Evolutionary conservation across 2,797 vertebrate genomes (phyloP).

Genomic region (Nyctalus aviator): DNA sequence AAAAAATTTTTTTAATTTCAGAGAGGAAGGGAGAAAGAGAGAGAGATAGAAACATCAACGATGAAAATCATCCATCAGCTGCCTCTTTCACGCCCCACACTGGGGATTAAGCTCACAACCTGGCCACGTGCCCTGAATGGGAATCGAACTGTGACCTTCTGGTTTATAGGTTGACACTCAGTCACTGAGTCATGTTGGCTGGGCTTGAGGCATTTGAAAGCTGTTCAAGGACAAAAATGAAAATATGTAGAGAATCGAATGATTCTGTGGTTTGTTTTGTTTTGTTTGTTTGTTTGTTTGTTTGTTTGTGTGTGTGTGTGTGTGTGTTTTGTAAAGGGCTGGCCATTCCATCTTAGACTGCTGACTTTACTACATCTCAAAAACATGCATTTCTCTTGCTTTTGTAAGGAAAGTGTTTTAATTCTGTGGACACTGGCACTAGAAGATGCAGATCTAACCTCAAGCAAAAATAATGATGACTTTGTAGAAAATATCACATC

Average conservation of each 20-base stretch:
- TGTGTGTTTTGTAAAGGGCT: not conserved
- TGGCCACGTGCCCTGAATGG: too few species aligned
- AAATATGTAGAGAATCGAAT: not conserved
- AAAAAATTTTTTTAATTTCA: too few species aligned
- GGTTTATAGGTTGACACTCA: too few species aligned
- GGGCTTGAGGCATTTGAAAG: not conserved
- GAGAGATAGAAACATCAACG: too few species aligned
- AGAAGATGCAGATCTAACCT: not conserved
- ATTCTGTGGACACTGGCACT: not conserved
- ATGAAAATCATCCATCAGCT: too few species aligned
- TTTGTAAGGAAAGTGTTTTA: not conserved
- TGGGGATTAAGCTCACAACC: too few species aligned
- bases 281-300: too few species aligned
- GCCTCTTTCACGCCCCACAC: too few species aligned
- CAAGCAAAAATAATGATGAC: not conserved
- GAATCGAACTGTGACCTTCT: too few species aligned
- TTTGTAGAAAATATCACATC: slow-evolving; percentile 4
- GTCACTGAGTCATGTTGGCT: too few species aligned
- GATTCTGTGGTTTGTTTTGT: not conserved
- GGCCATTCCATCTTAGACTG: not conserved
- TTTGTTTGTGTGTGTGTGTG: too few species aligned
- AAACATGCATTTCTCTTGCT: not conserved
- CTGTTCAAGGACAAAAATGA: not conserved
- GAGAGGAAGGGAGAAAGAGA: too few species aligned
- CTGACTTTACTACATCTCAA: not conserved